Evolutionary conservation across 2,797 vertebrate genomes (phyloP), one percentile per base, ranked within the genome.

Genomic region (Anguilla megastoma): DNA sequence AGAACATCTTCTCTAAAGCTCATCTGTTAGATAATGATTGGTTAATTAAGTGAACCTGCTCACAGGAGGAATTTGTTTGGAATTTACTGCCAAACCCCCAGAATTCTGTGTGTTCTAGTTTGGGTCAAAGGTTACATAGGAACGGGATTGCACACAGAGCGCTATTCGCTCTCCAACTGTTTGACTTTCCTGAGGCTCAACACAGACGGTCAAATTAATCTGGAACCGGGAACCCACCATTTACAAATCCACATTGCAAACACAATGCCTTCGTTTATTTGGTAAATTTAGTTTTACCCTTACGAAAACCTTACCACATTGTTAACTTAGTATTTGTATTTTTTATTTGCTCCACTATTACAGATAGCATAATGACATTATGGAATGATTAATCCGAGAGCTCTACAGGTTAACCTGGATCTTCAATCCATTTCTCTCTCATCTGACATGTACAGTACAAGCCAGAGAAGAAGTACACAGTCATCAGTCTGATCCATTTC

Each of bases 401-500:
- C 74, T 41, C 33, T 41, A 16, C 33, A 5, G 3, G 74, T 41
- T 21, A 79, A 79, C 74, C 12, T 71, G 69, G 27, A 33, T 71
- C 8, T 33, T 71, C 24, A 8, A 27, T 5, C 52, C n/a, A 21
- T 79, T 4, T 79, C n/a, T 21, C 80, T 18, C 18, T 71, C 2
- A 82, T 69, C 80, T 86, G 16, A 24, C 36, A 85, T 88, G 84
- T 88, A 0, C 90, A 95, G 93, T 89, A 89, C 7, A 71, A 50
- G 0, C 80, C 80, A 27, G 91, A 86, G 88, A 92, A 80, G 66
- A 95, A 91, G 24, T 52, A 94, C 88, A 93, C 93, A 0, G 88
- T 94, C 56, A 0, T 94, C 0, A 95, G 95, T 91, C 94, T 96
- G 0, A 76, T 96, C 79, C 93, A 94, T 80, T 95, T 95, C 3